phyloP scores from a whole-genome alignment of 1,140 invertebrate genomes.

The Eumaeus atala region DNA sequence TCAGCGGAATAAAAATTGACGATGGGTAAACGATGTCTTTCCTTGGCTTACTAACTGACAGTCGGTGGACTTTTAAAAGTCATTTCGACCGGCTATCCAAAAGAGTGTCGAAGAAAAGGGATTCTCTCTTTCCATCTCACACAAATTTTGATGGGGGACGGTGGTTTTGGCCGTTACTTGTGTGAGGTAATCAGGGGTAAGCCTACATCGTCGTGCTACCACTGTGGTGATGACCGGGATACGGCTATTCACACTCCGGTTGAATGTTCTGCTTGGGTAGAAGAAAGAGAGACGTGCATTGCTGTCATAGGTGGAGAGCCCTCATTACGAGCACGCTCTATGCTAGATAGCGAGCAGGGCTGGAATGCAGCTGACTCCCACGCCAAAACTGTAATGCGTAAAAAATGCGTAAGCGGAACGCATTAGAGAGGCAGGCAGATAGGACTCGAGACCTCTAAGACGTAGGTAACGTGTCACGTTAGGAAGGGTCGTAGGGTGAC shows the following conservation, averaged over 20 bases:
- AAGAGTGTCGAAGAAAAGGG: no score
- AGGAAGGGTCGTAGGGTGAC: no score
- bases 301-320: constrained; percentile 13
- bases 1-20: background rate
- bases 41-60: background rate
- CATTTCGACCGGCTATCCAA: no score
- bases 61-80: constrained; percentile 11
- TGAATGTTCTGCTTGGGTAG: constrained; percentile 14
- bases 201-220: background rate
- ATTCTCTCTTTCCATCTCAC: no score
- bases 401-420: no score
- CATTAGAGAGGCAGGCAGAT: no score
- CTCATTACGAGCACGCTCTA: constrained; percentile 12
- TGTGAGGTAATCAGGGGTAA: no score
- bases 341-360: constrained; percentile 8
- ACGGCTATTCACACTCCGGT: constrained; percentile 17
- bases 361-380: constrained; percentile 4
- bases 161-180: no score
- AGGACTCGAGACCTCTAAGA: no score
- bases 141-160: no score
- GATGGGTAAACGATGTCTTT: background rate
- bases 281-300: constrained; percentile 1
- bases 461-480: no score
- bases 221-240: constrained; percentile 12
- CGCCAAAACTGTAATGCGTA: constrained; percentile 3